Percentiles rank a stretch among this genome's conserved stretches.
Evolutionary conservation across 2,113 vertebrate species (phyloP).

Genomic region (Nettapus auritus): DNA sequence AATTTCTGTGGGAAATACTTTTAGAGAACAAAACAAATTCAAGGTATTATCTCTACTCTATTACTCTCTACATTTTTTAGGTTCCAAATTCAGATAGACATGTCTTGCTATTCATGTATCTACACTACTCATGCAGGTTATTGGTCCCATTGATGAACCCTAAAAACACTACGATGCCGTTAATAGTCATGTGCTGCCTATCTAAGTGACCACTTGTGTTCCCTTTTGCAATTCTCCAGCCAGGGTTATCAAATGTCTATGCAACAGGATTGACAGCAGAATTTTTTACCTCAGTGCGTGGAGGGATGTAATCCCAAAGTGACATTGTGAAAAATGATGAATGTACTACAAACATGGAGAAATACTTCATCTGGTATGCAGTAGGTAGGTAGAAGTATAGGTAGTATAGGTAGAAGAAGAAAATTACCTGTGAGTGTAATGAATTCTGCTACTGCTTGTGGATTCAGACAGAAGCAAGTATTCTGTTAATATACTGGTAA

Average conservation of each 20-base stretch:
- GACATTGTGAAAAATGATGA: conserved; percentile 47
- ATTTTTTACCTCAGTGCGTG: conserved; percentile 37
- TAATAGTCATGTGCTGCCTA: background rate
- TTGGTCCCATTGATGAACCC: background rate
- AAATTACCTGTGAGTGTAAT: conserved; percentile 48
- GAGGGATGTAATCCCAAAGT: conserved; percentile 44
- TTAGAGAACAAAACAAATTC: background rate
- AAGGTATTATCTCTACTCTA: background rate
- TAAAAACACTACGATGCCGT: background rate
- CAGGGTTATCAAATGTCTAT: conserved; percentile 31
- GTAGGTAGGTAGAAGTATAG: too few species aligned
- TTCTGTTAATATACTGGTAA: background rate
- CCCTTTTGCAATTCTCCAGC: background rate
- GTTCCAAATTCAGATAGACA: background rate
- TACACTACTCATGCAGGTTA: fast-evolving
- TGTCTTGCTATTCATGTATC: background rate
- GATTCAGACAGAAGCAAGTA: background rate
- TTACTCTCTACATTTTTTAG: background rate
- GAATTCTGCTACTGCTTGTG: conserved; percentile 6
- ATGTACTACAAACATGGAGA: background rate
- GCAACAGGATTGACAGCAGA: conserved; percentile 12
- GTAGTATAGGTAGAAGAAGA: too few species aligned
- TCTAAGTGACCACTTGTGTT: background rate
- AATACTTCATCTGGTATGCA: conserved; percentile 28
- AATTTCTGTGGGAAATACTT: background rate